Percentiles rank a stretch among this genome's conserved stretches.
These are phyloP conservation scores for Mycteria americana DNA, from an alignment of 2,797 vertebrate genomes.

Conservation along the genomic window DNA sequence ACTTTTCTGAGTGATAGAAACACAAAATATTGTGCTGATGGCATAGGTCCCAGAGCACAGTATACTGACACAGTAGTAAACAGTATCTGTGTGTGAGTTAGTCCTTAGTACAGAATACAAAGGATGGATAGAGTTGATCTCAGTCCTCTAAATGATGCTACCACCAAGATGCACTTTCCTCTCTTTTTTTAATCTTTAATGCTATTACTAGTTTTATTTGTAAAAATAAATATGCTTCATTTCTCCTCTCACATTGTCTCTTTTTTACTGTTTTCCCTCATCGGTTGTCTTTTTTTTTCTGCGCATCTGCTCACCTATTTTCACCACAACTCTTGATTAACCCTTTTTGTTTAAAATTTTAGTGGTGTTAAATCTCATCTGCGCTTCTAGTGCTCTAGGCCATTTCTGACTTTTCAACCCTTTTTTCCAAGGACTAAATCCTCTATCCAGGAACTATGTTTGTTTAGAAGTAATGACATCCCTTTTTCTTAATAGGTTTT, in stretches of 20 bases:
- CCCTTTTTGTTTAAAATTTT: neutral
- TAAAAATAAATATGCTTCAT: neutral
- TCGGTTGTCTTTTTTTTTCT: neutral
- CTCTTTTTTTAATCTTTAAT: neutral
- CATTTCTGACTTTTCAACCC: neutral
- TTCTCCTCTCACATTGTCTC: neutral
- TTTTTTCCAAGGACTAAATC: neutral
- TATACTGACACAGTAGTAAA: neutral
- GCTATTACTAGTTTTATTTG: neutral
- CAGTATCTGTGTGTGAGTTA: neutral
- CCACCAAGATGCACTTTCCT: neutral
- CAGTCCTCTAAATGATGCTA: neutral
- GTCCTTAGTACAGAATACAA: neutral
- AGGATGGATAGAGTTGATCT: neutral
- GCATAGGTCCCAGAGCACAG: neutral
- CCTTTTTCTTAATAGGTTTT: neutral
- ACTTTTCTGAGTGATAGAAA: neutral
- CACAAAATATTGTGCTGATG: neutral
- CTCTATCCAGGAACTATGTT: neutral
- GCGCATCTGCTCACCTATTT: neutral
- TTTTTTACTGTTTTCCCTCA: neutral
- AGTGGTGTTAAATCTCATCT: neutral
- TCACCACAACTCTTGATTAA: neutral
- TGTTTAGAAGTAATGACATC: neutral
- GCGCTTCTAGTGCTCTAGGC: neutral